Conservation (phyloP, 2,888 invertebrate genomes). For the Chloroclystis v-ata region DNA sequence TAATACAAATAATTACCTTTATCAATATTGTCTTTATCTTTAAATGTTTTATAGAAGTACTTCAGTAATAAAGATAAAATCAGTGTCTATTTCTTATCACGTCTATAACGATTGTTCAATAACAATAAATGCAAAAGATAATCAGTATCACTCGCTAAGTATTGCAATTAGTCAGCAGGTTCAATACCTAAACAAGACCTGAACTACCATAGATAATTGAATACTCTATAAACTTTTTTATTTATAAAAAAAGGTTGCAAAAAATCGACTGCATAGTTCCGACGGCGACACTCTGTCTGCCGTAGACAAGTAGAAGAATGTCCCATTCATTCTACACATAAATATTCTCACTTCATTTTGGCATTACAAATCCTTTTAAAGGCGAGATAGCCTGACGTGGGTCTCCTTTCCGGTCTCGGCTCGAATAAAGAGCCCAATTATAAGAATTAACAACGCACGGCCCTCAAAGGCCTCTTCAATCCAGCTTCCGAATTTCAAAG, state of each 20-base stretch:
- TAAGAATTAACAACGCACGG: slow-evolving; percentile 57
- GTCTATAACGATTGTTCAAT: slow-evolving; percentile 40
- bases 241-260: slow-evolving; percentile 26
- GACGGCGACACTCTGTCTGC: slow-evolving; percentile 67
- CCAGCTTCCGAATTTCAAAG: slow-evolving; percentile 72
- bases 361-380: slow-evolving; percentile 67
- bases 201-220: background rate
- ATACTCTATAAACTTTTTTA: slow-evolving; percentile 11
- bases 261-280: slow-evolving; percentile 19
- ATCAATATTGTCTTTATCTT: slow-evolving; percentile 71
- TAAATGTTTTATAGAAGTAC: slow-evolving; percentile 60
- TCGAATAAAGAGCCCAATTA: slow-evolving; percentile 68
- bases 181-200: background rate
- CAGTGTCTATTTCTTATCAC: slow-evolving; percentile 41
- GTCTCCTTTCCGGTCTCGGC: slow-evolving; percentile 65
- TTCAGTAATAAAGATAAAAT: slow-evolving; percentile 64
- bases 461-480: slow-evolving; percentile 52
- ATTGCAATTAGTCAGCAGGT: background rate
- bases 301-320: slow-evolving; percentile 40
- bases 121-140: slow-evolving; percentile 47
- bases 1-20: slow-evolving; percentile 70
- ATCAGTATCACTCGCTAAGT: slow-evolving; percentile 14
- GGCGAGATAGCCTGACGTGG: slow-evolving; percentile 60
- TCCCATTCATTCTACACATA: slow-evolving; percentile 45
- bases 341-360: slow-evolving; percentile 55